These are phyloP conservation scores for Nemapogon koenigi DNA, from an alignment of 2,888 invertebrate genomes.

Conservation along the genomic window DNA sequence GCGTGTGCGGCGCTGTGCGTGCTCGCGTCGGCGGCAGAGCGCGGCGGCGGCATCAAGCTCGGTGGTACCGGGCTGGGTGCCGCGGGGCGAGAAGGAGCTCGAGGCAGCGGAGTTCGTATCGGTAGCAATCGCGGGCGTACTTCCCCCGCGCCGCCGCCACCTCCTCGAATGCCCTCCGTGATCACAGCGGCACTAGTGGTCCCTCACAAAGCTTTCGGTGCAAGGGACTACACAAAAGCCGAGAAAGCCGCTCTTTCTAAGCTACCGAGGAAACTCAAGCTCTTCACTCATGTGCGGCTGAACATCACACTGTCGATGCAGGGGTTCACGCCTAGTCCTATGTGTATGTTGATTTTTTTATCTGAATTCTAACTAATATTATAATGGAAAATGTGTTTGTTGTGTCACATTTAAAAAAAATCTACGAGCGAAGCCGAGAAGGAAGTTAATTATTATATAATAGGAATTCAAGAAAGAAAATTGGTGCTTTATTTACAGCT, in stretches of 20 bases:
- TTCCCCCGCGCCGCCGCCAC: constrained; percentile 50
- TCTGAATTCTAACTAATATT: neutral
- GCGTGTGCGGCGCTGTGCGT: constrained; percentile 44
- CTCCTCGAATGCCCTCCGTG: constrained; percentile 55
- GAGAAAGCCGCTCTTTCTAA: constrained; percentile 71
- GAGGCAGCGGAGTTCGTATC: constrained; percentile 44
- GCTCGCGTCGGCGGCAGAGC: constrained; percentile 36
- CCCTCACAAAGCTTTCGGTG: constrained; percentile 78
- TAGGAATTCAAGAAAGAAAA: no score
- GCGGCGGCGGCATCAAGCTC: constrained; percentile 46
- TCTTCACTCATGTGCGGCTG: constrained; percentile 74
- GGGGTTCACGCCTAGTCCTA: constrained; percentile 78
- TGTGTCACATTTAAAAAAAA: no score
- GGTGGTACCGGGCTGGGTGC: constrained; percentile 38
- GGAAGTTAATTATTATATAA: no score
- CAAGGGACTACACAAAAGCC: constrained; percentile 75
- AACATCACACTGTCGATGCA: constrained; percentile 73
- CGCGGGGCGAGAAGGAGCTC: constrained; percentile 40
- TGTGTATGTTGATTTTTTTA: constrained; percentile 64
- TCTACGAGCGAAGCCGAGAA: no score
- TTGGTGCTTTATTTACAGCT: no score
- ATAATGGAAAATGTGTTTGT: no score
- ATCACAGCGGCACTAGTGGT: constrained; percentile 75
- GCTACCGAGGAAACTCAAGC: constrained; percentile 71
- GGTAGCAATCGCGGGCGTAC: constrained; percentile 40